Percentiles rank a stretch among this genome's conserved stretches.
phyloP scores from a whole-genome alignment of 2,113 vertebrate species.

The Psilopsiagon aurifrons region DNA sequence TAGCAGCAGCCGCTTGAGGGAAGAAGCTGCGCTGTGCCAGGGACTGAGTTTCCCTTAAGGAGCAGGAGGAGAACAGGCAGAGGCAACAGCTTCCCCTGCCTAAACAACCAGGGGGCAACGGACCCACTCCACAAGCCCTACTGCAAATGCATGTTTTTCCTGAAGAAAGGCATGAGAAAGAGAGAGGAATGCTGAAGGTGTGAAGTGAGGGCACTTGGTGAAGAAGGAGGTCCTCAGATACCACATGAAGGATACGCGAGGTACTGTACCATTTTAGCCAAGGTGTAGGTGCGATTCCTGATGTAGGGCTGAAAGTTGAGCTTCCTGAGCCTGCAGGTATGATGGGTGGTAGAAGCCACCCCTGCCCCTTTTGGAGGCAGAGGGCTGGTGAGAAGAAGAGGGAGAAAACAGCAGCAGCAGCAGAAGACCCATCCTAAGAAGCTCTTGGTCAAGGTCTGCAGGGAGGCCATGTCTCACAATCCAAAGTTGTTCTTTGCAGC shows the following conservation, averaged over 20 bases:
- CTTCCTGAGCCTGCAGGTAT: constrained; percentile 58
- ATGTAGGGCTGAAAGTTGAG: constrained; percentile 56
- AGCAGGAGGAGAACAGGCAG: neutral
- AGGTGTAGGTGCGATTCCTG: constrained; percentile 68
- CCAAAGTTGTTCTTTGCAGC: neutral
- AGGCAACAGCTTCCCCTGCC: neutral
- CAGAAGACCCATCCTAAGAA: constrained; percentile 27
- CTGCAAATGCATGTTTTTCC: neutral
- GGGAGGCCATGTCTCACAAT: constrained; percentile 41
- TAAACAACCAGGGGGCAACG: neutral
- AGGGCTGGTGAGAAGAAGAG: constrained; percentile 51
- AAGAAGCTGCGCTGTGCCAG: neutral
- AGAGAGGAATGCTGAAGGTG: neutral
- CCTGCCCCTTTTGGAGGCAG: neutral
- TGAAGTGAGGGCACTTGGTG: neutral
- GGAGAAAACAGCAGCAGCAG: constrained; percentile 42
- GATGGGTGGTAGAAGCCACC: neutral
- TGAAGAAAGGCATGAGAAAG: neutral
- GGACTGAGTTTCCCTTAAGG: neutral
- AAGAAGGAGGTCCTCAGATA: neutral
- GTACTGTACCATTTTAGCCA: constrained; percentile 70
- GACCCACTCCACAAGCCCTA: neutral
- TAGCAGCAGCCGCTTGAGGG: neutral
- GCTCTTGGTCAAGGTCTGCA: constrained; percentile 8
- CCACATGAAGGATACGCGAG: neutral